These are phyloP conservation scores for Cydia splendana DNA, from an alignment of 1,140 invertebrate species.

Conservation along the genomic window DNA sequence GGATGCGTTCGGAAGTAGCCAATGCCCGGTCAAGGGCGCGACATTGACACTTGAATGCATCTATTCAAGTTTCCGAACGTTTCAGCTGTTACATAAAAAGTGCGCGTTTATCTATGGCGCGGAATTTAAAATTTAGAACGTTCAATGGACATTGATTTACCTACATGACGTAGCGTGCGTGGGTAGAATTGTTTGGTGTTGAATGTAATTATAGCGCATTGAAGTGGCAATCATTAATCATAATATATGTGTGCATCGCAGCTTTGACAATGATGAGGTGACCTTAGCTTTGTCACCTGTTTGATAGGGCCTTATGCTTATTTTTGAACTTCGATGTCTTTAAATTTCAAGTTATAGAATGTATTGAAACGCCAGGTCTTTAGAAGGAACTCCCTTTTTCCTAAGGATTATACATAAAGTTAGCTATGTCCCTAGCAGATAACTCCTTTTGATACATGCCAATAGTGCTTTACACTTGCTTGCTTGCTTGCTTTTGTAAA, in stretches of 20 bases:
- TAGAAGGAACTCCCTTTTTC: too few relatives aligned
- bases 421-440: too few relatives aligned
- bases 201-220: constrained; percentile 1
- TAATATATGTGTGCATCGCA: neutral
- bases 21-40: constrained; percentile 8
- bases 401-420: too few relatives aligned
- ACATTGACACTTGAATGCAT: constrained; percentile 11
- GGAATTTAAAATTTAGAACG: constrained; percentile 7
- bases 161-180: neutral
- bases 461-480: too few relatives aligned
- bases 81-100: neutral
- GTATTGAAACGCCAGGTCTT: too few relatives aligned
- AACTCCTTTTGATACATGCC: too few relatives aligned
- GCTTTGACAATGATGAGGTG: neutral
- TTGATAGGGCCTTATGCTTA: neutral
- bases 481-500: too few relatives aligned
- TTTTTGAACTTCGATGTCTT: too few relatives aligned
- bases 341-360: too few relatives aligned
- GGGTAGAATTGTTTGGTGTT: constrained; percentile 1
- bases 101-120: neutral
- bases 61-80: constrained; percentile 5
- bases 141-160: neutral
- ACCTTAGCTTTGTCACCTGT: neutral
- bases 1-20: constrained; percentile 15
- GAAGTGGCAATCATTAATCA: constrained; percentile 4